phyloP scores from a whole-genome alignment of 1,140 invertebrate genomes.

The Trissolcus basalis region DNA sequence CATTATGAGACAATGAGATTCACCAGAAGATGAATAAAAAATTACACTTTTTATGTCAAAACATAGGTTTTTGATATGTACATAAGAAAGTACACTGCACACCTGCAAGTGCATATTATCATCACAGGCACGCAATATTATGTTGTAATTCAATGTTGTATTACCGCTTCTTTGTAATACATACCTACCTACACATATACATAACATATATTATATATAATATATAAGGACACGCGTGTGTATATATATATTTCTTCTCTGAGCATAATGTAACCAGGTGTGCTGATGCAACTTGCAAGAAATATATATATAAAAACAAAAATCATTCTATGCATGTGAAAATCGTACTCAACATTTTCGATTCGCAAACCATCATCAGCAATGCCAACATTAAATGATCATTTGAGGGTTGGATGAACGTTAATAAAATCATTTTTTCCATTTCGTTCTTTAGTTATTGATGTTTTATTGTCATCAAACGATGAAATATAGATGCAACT shows the following conservation, averaged over 20 bases:
- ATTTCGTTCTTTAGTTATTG: neutral
- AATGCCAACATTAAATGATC: constrained; percentile 5
- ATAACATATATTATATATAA: constrained; percentile 39
- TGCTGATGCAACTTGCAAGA: constrained; percentile 20
- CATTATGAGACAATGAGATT: constrained; percentile 14
- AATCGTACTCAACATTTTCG: constrained; percentile 10
- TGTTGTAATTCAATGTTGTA: constrained; percentile 66
- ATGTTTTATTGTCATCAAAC: no score
- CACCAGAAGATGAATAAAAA: constrained; percentile 13
- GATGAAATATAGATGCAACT: no score
- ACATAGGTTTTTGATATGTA: constrained; percentile 47
- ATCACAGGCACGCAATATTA: constrained; percentile 62
- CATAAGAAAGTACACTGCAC: constrained; percentile 47
- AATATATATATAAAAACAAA: constrained; percentile 38
- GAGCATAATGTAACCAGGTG: constrained; percentile 25
- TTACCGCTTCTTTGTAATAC: constrained; percentile 68
- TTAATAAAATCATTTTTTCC: neutral
- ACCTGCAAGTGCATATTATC: constrained; percentile 49
- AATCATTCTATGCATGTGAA: constrained; percentile 33
- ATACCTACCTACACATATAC: constrained; percentile 36
- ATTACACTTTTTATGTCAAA: constrained; percentile 42
- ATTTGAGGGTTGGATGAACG: neutral
- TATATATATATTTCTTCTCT: constrained; percentile 47
- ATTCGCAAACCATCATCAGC: neutral
- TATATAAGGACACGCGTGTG: constrained; percentile 21